Base-by-base conservation (phyloP, 2,797 vertebrate genomes). In the Tympanoctomys barrerae region DNA sequence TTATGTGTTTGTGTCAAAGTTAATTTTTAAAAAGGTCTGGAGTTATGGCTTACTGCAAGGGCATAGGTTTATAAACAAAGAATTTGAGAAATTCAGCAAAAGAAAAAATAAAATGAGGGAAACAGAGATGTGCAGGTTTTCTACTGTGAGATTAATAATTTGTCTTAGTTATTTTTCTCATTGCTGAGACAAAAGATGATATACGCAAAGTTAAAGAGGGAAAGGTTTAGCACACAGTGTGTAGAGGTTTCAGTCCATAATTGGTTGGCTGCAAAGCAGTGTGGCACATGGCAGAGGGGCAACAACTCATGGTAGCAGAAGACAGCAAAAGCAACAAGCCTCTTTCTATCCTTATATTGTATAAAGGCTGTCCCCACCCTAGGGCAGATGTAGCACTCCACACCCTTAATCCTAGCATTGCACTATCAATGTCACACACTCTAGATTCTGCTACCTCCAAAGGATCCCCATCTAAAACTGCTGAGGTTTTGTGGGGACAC, bases 101-200 rank as follows among this genome's bases (percentile, higher is more conserved):
- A 78, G 57, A 5, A 14, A 3, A 86, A 71, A 84, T 66, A 64
- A 49, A 80, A 7, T 7, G 22, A 33, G 59, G 62, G 18, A 19
- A 1, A 62, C 13, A 71, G 42, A 33, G 31, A 9, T 54, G n/a
- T 31, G 4, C 54, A 70, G 64, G 68, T 42, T 46, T 75, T 61
- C 0, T 0, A 0, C 14, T 66, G 2, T 19, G 19, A 79, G 7
- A 52, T 3, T 31, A 21, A 77, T 57, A 13, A 54, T 68, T 42
- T 68, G 66, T n/a, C 13, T n/a, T 68, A 68, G 66, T n/a, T 68
- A 68, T 33, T 68, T 19, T 68, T 68, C 66, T 68, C 11, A 68
- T n/a, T 68, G 66, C 66, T 19, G 33, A 68, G 33, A 68, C 66
- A n/a, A 68, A 68, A 68, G 31, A n/a, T 33, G 33, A 7, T n/a